Base-by-base conservation (phyloP, 2,113 vertebrate species). In the Menura novaehollandiae region DNA sequence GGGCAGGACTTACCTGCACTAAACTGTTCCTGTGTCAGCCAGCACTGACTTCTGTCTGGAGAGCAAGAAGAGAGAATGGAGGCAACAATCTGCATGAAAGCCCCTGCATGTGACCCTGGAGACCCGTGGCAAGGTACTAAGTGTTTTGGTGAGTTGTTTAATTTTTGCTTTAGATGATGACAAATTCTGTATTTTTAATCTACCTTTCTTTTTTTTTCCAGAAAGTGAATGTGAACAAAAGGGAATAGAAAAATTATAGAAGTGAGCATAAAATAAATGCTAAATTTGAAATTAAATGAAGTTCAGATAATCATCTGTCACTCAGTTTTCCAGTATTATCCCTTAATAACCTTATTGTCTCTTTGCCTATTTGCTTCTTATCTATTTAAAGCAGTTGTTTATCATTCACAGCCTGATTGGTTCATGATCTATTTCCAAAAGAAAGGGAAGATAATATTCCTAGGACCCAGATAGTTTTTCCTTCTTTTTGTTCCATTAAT, bases 341-440 rank as follows among this genome's bases (percentile, higher is more conserved):
- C 73, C 37, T 90, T 89, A 91, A 87, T 89, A 92, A 87, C 49
- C 69, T 96, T 92, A 92, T 95, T 94, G 84, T 97, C 86, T 94
- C 66, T 92, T 93, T 89, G 76, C 44, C 52, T 95, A 41, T 93
- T 96, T 94, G 75, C 85, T 89, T 88, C 82, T 93, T 94, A 93
- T 95, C 76, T 91, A 88, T 96, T 96, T 92, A 89, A 93, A 91
- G 81, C 68, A 64, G 82, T 96, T 95, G 87, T 96, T 97, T 96
- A 72, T 92, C 23, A 79, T 94, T 91, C 56, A 84, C 15, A 71
- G 33, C 19, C 79, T 46, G 83, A 78, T 75, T 86, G 56, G n/a
- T 91, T 94, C 85, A 73, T 81, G 59, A 47, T 69, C 28, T 78
- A 24, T 88, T 94, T 90, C 69, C 41, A 89, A 93, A 78, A 93